Evolutionary conservation across 2,797 vertebrate genomes (phyloP).

Genomic region (Gadopsis marmoratus): DNA sequence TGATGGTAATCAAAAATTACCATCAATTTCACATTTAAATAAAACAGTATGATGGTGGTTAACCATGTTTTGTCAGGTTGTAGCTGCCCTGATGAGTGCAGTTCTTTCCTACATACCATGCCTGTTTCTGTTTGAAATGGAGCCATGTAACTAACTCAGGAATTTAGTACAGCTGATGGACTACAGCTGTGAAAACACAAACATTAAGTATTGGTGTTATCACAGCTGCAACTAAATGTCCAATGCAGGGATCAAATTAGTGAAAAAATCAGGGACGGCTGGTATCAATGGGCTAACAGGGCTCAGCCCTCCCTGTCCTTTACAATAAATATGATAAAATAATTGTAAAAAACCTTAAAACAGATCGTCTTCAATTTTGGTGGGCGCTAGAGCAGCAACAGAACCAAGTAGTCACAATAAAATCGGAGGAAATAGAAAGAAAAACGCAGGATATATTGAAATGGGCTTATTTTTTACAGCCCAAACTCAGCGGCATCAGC

Average conservation of each 20-base stretch:
- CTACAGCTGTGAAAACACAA: constrained; percentile 63
- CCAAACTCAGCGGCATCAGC: too few species aligned
- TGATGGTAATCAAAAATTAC: neutral
- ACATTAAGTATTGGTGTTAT: constrained; percentile 42
- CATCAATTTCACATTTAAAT: neutral
- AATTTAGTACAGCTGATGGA: constrained; percentile 32
- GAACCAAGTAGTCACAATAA: too few species aligned
- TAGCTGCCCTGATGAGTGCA: neutral
- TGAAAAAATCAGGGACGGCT: too few species aligned
- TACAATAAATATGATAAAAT: too few species aligned
- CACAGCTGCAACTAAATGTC: constrained; percentile 55
- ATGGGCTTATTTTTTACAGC: too few species aligned
- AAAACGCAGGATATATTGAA: too few species aligned
- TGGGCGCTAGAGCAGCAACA: too few species aligned
- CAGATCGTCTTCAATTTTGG: too few species aligned
- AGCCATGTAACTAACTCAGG: constrained; percentile 14
- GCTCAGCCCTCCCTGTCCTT: too few species aligned
- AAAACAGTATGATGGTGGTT: constrained; percentile 7
- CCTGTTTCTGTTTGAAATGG: neutral
- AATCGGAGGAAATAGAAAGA: too few species aligned
- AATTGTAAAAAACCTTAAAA: too few species aligned
- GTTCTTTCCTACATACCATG: neutral
- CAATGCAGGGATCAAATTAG: constrained; percentile 6
- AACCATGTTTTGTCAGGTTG: constrained; percentile 13
- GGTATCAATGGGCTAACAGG: too few species aligned